Evolutionary conservation across 2,797 vertebrate genomes (phyloP).

Genomic region (Prionace glauca): DNA sequence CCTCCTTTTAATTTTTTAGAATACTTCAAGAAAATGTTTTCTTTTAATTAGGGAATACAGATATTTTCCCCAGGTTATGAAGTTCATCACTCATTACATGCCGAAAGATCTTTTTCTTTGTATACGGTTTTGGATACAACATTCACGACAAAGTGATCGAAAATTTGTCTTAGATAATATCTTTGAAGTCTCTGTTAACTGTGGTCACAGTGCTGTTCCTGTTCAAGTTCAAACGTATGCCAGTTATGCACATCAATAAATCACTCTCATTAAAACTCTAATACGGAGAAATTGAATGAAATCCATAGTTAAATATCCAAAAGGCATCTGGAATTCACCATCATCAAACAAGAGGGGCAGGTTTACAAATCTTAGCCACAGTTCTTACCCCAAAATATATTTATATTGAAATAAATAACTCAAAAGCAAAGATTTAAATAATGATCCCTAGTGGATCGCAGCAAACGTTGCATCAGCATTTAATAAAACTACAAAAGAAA

Average conservation of each 20-base stretch:
- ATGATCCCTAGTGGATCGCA: not conserved
- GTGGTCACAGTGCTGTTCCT: not conserved
- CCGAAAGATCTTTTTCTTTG: not conserved
- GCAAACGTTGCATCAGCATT: not conserved
- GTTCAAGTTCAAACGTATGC: constrained; percentile 14
- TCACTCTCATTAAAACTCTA: not conserved
- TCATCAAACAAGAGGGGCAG: not conserved
- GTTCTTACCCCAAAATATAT: not conserved
- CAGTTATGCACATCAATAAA: not conserved
- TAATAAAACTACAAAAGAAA: not conserved
- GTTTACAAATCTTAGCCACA: not conserved
- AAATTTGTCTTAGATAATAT: not conserved
- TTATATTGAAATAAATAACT: not conserved
- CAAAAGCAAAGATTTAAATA: not conserved
- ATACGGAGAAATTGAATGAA: not conserved
- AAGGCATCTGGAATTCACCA: not conserved
- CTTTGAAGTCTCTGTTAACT: not conserved
- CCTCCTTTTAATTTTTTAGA: not conserved
- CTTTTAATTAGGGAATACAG: not conserved
- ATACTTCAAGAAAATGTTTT: not conserved
- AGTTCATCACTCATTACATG: not conserved
- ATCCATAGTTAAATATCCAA: not conserved
- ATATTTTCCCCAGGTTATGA: not conserved
- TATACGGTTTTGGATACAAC: not conserved
- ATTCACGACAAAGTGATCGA: not conserved